Evolutionary conservation across 1,140 invertebrate genomes (phyloP), one percentile per base, ranked within the genome.

Genomic region (Papilio dardanus): DNA sequence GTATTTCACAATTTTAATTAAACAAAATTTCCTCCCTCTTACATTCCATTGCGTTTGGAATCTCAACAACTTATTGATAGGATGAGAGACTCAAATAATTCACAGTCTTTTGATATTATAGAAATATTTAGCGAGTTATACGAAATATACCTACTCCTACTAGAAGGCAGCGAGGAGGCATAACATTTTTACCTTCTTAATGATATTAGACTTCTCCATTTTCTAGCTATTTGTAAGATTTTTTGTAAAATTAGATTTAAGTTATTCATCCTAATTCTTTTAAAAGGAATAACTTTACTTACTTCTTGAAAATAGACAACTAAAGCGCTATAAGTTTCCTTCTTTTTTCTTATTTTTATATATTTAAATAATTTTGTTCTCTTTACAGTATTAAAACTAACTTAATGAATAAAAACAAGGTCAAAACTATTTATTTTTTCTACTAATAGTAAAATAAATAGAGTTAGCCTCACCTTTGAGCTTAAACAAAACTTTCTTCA

Each of bases 1-100:
- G 33, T 69, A 69, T 42, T 40, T 69, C 67, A 69, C 67, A 40
- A 40, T 69, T 69, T 69, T 69, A 69, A 69, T 69, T 69, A 69
- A 69, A 69, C 33, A 24, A 42, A 69, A 69, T 69, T 69, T 69
- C 33, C 67, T 7, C 31, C 67, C 67, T 19, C 12, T n/a, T 37
- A 69, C 33, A 69, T 69, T 69, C 67, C 67, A 40, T 69, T 42
- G 21, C 33, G 35, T 40, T 37, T 24, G 67, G 67, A 69, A 69
- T 69, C 42, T 24, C 8, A 42, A 28, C 35, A 69, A 69, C 67
- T 69, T 69, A 69, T 69, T 69, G 67, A 69, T 69, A 69, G 67
- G 67, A 40, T 12, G 67, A 33, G 67, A 37, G 67, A 8, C n/a
- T 40, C 33, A 35, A 40, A 69, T 69, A 69, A 37, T 28, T 69